A percentile compares a stretch with the other conserved stretches of the same genome.
Evolutionary conservation across 2,797 vertebrate genomes (phyloP).

Genomic region (Halcyon leucocephala): DNA sequence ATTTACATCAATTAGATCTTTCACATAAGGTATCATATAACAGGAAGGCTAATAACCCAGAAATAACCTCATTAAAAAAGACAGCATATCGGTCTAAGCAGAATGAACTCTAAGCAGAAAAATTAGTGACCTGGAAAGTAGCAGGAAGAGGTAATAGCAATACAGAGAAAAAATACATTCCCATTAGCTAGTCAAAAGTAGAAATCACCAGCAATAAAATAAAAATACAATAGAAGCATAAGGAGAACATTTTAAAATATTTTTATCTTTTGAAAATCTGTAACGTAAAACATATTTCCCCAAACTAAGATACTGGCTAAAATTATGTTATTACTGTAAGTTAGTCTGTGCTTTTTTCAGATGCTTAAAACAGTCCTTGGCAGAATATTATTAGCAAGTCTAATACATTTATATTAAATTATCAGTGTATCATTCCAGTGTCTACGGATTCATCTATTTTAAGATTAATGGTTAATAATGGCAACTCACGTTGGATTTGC

Average conservation of each 20-base stretch:
- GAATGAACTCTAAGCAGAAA: constrained; percentile 98
- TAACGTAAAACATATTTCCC: constrained; percentile 13
- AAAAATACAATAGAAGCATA: constrained; percentile 67
- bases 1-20: constrained; percentile 97
- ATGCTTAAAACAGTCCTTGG: not conserved
- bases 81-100: constrained; percentile 95
- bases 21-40: constrained; percentile 95
- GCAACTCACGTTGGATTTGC: constrained; percentile 17
- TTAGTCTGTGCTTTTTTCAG: not conserved
- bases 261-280: constrained; percentile 67
- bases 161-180: constrained; percentile 83
- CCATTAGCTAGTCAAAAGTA: constrained; percentile 82
- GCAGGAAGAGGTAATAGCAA: constrained; percentile 92
- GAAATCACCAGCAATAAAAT: constrained; percentile 76
- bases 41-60: constrained; percentile 99
- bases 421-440: constrained; percentile 5
- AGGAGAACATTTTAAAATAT: constrained; percentile 49
- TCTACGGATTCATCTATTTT: constrained; percentile 22
- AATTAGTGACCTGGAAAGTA: constrained; percentile 99
- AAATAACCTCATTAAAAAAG: constrained; percentile 99
- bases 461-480: constrained; percentile 48
- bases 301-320: not conserved
- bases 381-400: not conserved
- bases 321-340: not conserved
- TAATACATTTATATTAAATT: constrained; percentile 16